Evolutionary conservation across 2,888 invertebrate species (phyloP), one percentile per base, ranked within the genome.

Genomic region (Dicycla oo): DNA sequence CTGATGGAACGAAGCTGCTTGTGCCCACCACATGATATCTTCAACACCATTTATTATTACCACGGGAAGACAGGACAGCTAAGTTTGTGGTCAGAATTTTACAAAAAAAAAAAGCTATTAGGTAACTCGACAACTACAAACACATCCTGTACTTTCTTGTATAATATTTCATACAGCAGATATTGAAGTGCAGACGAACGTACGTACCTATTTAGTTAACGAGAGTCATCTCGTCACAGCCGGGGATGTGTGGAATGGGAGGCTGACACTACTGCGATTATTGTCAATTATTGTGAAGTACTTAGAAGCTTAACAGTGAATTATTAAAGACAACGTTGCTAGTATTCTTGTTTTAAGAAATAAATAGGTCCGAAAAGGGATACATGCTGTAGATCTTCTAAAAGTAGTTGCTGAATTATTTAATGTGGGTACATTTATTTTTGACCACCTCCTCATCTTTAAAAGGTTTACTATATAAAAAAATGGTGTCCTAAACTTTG

Each of bases 181-280:
- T 93, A 94, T 93, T 93, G 78, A 86, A 91, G 93, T 91, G 92
- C 91, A 92, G 90, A 92, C 91, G n/a, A n/a, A n/a, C 92, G 91
- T 92, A 91, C 92, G 89, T 94, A 51, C 13, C 23, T 23, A 95
- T 95, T 94, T 94, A 94, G 93, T 93, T 94, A 94, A 95, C 94
- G 94, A 95, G 94, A 90, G 92, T 92, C 93, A 93, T 91, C 91
- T 89, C 89, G 91, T 86, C 82, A 80, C 61, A 65, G 77, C 40
- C 84, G 85, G 90, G 91, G 90, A 87, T 86, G 88, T 89, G 90
- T 89, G 88, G 89, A 88, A 88, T 84, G 85, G 78, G 74, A 78
- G 80, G 80, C 78, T 75, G 68, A 77, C 80, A 87, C 77, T 53
- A 79, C 79, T 80, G 73, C 68, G 87, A 86, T 86, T 83, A 72